These are phyloP conservation scores for Cottus gobio DNA, from an alignment of 2,113 vertebrate genomes.

Conservation along the genomic window DNA sequence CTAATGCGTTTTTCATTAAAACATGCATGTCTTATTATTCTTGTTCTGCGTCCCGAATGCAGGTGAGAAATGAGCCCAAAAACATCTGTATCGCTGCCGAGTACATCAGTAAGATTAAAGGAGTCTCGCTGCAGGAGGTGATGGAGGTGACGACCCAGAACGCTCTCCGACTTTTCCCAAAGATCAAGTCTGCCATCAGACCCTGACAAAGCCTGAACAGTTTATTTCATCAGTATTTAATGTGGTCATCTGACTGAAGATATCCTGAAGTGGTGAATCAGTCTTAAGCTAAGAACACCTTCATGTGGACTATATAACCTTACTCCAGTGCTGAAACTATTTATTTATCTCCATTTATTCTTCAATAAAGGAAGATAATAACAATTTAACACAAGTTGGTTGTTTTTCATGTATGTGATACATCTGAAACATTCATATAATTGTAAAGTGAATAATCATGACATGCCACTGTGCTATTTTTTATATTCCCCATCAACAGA, in stretches of 20 bases:
- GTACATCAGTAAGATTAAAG: conserved; percentile 92
- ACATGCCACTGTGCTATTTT: neutral
- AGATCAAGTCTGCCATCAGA: conserved; percentile 79
- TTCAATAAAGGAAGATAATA: conserved; percentile 26
- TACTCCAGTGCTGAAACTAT: neutral
- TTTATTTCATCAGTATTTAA: neutral
- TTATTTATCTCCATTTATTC: conserved; percentile 7
- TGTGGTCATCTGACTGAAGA: neutral
- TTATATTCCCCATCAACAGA: neutral
- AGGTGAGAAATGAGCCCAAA: conserved; percentile 96
- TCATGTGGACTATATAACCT: neutral
- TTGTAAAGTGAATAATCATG: neutral
- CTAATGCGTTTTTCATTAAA: neutral
- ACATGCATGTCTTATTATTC: neutral
- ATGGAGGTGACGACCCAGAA: conserved; percentile 90
- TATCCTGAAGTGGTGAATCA: neutral
- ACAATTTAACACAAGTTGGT: conserved; percentile 5
- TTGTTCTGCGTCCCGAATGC: conserved; percentile 38
- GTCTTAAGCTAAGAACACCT: neutral
- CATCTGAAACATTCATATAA: conserved; percentile 8
- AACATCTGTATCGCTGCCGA: conserved; percentile 91
- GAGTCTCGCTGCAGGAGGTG: conserved; percentile 89
- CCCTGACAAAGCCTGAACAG: conserved; percentile 45
- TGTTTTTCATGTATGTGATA: conserved; percentile 11
- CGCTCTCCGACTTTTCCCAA: conserved; percentile 91